A percentile compares a stretch with the other conserved stretches of the same genome.
Evolutionary conservation across 2,113 vertebrate species (phyloP).

Genomic region (Leptosomus discolor): DNA sequence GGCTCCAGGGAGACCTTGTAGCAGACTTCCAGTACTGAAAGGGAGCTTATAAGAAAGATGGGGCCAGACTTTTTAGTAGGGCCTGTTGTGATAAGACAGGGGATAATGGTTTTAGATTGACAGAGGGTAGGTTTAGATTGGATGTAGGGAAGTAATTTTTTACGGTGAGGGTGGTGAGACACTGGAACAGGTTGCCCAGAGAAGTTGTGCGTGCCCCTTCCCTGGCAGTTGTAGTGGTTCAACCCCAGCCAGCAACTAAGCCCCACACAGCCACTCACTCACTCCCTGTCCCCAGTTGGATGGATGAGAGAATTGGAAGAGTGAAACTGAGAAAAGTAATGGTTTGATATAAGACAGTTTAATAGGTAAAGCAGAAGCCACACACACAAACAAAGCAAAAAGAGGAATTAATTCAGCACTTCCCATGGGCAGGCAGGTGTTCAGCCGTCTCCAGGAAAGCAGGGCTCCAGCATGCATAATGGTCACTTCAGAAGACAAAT

Average conservation of each 20-base stretch:
- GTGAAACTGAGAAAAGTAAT: not conserved
- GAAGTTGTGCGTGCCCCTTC: not conserved
- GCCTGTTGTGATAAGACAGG: not conserved
- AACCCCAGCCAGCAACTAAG: not conserved
- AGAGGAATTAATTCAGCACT: not conserved
- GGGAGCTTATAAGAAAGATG: rapidly evolving
- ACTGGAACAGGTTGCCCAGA: not conserved
- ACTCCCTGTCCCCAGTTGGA: no score
- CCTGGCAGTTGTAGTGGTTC: not conserved
- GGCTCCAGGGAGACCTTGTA: rapidly evolving
- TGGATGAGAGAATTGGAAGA: not conserved
- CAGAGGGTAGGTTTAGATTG: not conserved
- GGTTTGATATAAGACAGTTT: not conserved
- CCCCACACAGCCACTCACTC: not conserved
- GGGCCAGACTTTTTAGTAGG: not conserved
- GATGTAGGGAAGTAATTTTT: not conserved
- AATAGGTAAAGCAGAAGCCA: not conserved
- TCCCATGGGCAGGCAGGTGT: not conserved
- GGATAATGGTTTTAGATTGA: not conserved
- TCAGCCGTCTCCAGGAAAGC: not conserved
- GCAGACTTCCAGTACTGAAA: not conserved
- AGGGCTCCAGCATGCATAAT: no score
- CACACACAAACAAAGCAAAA: not conserved
- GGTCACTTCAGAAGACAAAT: not conserved
- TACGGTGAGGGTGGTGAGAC: not conserved